Base-by-base conservation (phyloP, 2,113 vertebrate genomes). In the Tenrec ecaudatus region DNA sequence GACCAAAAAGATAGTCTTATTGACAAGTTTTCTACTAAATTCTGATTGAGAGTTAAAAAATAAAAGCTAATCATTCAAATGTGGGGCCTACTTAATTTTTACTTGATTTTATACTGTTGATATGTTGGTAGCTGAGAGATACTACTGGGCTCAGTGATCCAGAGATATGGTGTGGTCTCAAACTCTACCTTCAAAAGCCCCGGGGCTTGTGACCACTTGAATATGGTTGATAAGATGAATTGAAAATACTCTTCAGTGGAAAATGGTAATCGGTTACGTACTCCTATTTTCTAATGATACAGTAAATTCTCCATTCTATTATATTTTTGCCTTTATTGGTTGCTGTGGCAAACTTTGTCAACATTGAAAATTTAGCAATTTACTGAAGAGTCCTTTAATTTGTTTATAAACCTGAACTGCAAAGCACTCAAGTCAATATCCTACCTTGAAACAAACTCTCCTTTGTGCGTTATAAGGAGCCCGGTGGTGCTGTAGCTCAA, bases 11-110 rank as follows among this genome's bases (percentile, higher is more conserved):
- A 62, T 19, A 62, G 15, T 12, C 60, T 62, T 60, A 60, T 81
- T 23, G 78, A 76, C 86, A 80, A 94, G 7, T 92, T 85, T 57
- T 36, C 19, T 23, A 19, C 6, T 82, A 92, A 91, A 40, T 77
- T 92, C 53, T 43, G 22, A 9, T 64, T 76, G 19, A 47, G 25
- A 68, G 23, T 62, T 91, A 27, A 53, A 84, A 78, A 82, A 88
- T 71, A 10, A 53, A 53, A 53, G 47, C 47, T 10, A 53, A 53
- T 53, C 47, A 53, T 53, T 53, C 47, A 53, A 12, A 10, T 53
- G 27, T 60, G 14, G 6, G 47, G 0, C 8, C 25, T 77, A 27
- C 10, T 23, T 38, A 78, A 40, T 86, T 85, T 89, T 79, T 33
- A 16, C 9, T 53, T 6, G 75, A 20, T 71, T 69, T n/a, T 69